These are phyloP conservation scores for Coptotermes formosanus DNA, from an alignment of 1,140 invertebrate genomes.

Conservation along the genomic window DNA sequence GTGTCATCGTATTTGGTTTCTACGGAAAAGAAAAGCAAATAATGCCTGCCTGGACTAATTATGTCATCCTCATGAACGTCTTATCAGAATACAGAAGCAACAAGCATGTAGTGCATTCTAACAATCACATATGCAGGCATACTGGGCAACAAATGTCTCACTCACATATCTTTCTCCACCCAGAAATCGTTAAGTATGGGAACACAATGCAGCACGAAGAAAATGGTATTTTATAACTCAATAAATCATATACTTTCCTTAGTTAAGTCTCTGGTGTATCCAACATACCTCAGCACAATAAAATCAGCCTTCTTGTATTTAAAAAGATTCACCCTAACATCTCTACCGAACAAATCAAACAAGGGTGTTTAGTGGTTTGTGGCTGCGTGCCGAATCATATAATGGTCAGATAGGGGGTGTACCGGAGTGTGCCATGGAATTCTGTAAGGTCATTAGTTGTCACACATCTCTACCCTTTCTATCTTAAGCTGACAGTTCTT, in stretches of 20 bases:
- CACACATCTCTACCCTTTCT: background rate
- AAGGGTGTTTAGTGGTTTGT: background rate
- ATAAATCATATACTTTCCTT: background rate
- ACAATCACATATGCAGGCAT: no score
- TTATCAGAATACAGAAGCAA: no score
- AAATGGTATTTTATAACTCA: no score
- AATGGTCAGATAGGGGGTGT: background rate
- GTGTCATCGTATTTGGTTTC: no score
- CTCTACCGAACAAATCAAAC: background rate
- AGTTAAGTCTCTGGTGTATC: background rate
- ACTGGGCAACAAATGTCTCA: no score
- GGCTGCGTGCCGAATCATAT: background rate
- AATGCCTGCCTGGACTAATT: no score
- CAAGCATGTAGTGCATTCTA: no score
- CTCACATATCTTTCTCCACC: no score
- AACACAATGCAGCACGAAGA: no score
- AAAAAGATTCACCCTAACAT: background rate
- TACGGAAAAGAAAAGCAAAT: no score
- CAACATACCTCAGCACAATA: background rate
- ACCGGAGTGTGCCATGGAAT: background rate
- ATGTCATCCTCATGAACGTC: no score
- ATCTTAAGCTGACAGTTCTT: background rate
- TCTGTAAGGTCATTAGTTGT: background rate
- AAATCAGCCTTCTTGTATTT: background rate
- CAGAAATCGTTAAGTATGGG: no score